Evolutionary conservation across 1,140 invertebrate genomes (phyloP), one percentile per base, ranked within the genome.

Genomic region (Drosophila burlai): DNA sequence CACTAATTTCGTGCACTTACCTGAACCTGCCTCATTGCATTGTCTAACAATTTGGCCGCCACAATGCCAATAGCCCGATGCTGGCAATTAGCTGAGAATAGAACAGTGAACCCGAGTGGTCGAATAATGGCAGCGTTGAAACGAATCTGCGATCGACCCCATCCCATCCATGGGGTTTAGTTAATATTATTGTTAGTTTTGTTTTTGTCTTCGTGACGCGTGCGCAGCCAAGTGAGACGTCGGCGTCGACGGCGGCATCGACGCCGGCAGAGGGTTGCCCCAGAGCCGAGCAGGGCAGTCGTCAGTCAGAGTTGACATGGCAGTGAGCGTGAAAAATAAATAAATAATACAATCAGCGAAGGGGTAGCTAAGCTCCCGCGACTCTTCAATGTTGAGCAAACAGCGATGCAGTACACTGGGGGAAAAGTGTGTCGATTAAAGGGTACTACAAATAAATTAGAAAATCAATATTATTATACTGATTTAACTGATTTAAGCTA

Each of bases 241-340:
- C 55, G 65, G n/a, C 49, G 47, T 26, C 55, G 65, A 24, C 49
- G 47, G 26, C 54, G 65, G 21, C 49, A 36, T 26, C 54, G 59
- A 24, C 49, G 47, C 21, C 26, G 46, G 34, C 74, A 67, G 74
- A 67, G 62, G 59, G 78, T 81, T 64, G 69, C 72, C 76, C 60
- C 77, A 58, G 64, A 50, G 73, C 29, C 24, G 24, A 36, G 40
- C 54, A 59, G 34, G 43, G 57, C 54, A 66, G 63, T 34, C 34
- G 52, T 38, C 57, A 52, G 59, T 55, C 57, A 52, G 59, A 79
- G 76, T 78, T 87, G 83, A 83, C 83, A 87, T 77, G 80, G 76
- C 83, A 80, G 76, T 73, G 81, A 89, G 83, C 83, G 83, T 87
- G 84, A 87, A 87, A 82, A 89, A 87, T 87, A 87, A 87, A 87